These are phyloP conservation scores for Macaria notata DNA, from an alignment of 2,888 invertebrate genomes.

Conservation along the genomic window DNA sequence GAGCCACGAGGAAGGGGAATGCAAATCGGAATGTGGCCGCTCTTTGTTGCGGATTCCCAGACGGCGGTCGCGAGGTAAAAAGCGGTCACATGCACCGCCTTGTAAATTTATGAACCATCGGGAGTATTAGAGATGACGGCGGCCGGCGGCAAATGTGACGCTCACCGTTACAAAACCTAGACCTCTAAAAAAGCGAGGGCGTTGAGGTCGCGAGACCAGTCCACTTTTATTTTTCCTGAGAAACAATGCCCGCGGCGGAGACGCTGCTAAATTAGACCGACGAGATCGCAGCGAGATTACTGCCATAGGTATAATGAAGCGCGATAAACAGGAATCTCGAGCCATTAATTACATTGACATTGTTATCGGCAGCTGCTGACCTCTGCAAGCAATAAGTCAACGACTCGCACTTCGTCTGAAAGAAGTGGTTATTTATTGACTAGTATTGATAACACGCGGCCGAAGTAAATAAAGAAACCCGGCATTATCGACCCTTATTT, in stretches of 20 bases:
- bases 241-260: conserved; percentile 53
- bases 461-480: conserved; percentile 33
- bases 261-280: conserved; percentile 47
- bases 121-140: conserved; percentile 69
- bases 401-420: conserved; percentile 49
- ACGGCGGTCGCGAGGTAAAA: conserved; percentile 71
- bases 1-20: conserved; percentile 69
- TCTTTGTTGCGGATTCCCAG: conserved; percentile 80
- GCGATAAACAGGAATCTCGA: conserved; percentile 43
- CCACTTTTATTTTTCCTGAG: conserved; percentile 52
- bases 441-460: conserved; percentile 39
- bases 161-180: conserved; percentile 70
- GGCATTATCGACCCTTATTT: conserved; percentile 42
- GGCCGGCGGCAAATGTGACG: conserved; percentile 34
- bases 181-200: conserved; percentile 66
- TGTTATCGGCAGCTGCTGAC: conserved; percentile 66
- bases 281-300: conserved; percentile 16
- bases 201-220: conserved; percentile 60
- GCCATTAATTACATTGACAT: conserved; percentile 59
- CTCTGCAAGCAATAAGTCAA: conserved; percentile 67
- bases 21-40: conserved; percentile 75
- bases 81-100: conserved; percentile 70
- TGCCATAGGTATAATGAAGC: conserved; percentile 43
- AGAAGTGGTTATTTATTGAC: conserved; percentile 50
- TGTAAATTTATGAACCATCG: conserved; percentile 66